These are phyloP conservation scores for Eutolmus rufibarbis DNA, from an alignment of 2,888 invertebrate genomes.

Conservation along the genomic window DNA sequence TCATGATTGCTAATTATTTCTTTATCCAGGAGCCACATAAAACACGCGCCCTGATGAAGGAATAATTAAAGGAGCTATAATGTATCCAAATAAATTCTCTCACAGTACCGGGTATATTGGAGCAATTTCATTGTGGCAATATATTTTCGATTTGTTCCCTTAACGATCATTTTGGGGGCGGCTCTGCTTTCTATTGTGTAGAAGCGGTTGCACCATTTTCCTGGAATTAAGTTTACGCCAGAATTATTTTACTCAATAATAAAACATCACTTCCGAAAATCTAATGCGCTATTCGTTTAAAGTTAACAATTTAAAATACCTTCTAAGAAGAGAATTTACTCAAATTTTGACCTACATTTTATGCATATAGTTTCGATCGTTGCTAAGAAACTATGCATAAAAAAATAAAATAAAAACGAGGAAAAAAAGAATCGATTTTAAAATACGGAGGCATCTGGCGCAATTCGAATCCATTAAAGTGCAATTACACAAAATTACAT, in stretches of 20 bases:
- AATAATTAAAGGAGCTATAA: constrained; percentile 4
- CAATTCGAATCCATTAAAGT: constrained; percentile 11
- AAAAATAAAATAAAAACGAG: background rate
- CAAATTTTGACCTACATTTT: background rate
- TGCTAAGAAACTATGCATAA: background rate
- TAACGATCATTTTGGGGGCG: constrained; percentile 9
- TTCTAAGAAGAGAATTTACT: background rate
- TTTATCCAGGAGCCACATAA: background rate
- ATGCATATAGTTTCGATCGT: background rate
- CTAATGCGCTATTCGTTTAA: background rate
- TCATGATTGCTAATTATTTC: constrained; percentile 10
- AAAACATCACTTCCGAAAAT: background rate
- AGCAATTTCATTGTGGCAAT: constrained; percentile 5
- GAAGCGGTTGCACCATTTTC: background rate
- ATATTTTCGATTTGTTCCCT: constrained; percentile 28
- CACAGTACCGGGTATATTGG: background rate
- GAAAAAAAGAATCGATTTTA: background rate
- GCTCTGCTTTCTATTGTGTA: background rate
- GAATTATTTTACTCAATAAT: background rate
- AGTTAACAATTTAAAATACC: background rate
- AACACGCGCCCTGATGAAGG: background rate
- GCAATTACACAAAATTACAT: constrained; percentile 12
- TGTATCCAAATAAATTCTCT: constrained; percentile 10
- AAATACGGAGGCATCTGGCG: background rate
- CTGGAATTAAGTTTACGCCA: background rate